Evolutionary conservation across 2,888 invertebrate genomes (phyloP).

Genomic region (Onchidella celtica): DNA sequence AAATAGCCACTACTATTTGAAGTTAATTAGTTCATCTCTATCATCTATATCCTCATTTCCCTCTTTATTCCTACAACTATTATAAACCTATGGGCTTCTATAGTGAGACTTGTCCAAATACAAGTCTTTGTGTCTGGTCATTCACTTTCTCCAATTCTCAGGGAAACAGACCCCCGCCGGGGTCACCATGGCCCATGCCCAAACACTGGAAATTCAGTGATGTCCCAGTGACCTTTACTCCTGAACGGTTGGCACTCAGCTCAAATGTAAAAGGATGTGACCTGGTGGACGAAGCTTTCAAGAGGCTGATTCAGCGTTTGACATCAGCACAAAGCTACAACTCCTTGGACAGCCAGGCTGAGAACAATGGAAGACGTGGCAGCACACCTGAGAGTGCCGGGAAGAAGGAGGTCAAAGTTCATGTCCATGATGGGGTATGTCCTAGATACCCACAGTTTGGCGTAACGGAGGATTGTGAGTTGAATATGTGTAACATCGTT

Average conservation of each 20-base stretch:
- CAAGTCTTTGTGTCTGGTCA: no score
- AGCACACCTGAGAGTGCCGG: neutral
- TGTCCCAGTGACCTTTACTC: constrained; percentile 4
- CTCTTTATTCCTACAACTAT: no score
- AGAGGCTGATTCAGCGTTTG: constrained; percentile 1
- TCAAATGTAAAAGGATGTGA: constrained; percentile 32
- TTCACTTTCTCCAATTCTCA: no score
- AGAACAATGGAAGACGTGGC: neutral
- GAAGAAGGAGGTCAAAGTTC: neutral
- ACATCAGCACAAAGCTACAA: neutral
- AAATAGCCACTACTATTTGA: no score
- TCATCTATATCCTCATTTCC: no score
- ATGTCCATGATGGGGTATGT: neutral
- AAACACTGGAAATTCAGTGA: constrained; percentile 14
- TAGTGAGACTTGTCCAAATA: no score
- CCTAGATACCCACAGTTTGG: constrained; percentile 20
- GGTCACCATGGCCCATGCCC: constrained; percentile 47
- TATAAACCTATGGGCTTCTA: no score
- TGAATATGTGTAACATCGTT: no score
- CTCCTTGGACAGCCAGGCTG: neutral
- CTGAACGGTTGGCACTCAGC: constrained; percentile 4
- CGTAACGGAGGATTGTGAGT: constrained; percentile 10
- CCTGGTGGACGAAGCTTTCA: constrained; percentile 28
- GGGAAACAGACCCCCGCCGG: constrained; percentile 41
- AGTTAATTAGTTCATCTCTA: no score